A percentile compares a stretch with the other conserved stretches of the same genome.
Evolutionary conservation across 2,888 invertebrate genomes (phyloP).

Genomic region (Drosophila hamatofila): DNA sequence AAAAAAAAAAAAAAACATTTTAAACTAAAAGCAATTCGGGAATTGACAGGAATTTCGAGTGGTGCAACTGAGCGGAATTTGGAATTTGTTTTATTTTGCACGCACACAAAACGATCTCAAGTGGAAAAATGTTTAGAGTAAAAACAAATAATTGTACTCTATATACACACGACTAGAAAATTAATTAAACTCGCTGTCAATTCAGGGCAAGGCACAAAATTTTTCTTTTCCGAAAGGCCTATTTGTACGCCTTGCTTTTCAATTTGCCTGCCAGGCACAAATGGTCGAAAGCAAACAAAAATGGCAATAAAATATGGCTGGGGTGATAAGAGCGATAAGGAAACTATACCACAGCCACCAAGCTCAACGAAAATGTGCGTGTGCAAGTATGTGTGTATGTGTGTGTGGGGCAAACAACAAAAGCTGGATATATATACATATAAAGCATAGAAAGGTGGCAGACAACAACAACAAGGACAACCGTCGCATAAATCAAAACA

Average conservation of each 20-base stretch:
- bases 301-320: slow-evolving; percentile 65
- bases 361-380: slow-evolving; percentile 10
- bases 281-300: slow-evolving; percentile 29
- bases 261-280: slow-evolving; percentile 63
- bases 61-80: slow-evolving; percentile 24
- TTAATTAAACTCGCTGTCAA: slow-evolving; percentile 61
- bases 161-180: slow-evolving; percentile 27
- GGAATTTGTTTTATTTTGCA: slow-evolving; percentile 37
- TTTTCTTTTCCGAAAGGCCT: slow-evolving; percentile 21
- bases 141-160: slow-evolving; percentile 8
- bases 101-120: slow-evolving; percentile 31
- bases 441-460: slow-evolving; percentile 15
- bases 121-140: slow-evolving; percentile 28
- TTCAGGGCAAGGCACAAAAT: slow-evolving; percentile 23
- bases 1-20: slow-evolving; percentile 5
- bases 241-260: slow-evolving; percentile 34
- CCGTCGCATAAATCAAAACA: slow-evolving; percentile 69
- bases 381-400: neutral
- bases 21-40: slow-evolving; percentile 13
- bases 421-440: neutral
- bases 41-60: slow-evolving; percentile 17
- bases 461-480: slow-evolving; percentile 29
- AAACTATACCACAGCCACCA: slow-evolving; percentile 48
- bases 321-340: slow-evolving; percentile 67
- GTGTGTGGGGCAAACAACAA: slow-evolving; percentile 29